These are phyloP conservation scores for Arctocebus calabarensis DNA, from an alignment of 2,797 vertebrate genomes.

Conservation along the genomic window DNA sequence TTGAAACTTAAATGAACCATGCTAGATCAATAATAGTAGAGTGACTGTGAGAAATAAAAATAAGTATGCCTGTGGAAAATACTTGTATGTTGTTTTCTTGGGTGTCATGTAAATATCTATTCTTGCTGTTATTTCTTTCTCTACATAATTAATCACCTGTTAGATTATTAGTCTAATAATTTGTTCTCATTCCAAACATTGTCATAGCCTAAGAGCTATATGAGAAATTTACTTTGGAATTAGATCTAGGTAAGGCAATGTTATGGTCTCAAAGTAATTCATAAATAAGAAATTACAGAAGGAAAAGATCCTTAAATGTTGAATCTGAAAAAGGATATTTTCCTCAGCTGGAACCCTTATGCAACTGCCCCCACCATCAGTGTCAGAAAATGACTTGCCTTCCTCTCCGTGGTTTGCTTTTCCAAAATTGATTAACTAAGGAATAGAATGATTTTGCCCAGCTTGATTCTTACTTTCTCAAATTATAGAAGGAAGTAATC, in stretches of 20 bases:
- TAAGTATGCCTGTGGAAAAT: background rate
- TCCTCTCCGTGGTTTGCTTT: background rate
- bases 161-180: background rate
- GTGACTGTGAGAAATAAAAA: background rate
- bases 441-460: background rate
- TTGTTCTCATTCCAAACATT: background rate
- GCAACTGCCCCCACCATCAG: background rate
- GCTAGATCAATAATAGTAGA: background rate
- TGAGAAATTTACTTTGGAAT: background rate
- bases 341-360: background rate
- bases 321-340: background rate
- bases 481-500: conserved; percentile 9
- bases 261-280: background rate
- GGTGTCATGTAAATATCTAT: background rate
- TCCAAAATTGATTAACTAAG: background rate
- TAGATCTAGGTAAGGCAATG: background rate
- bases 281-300: background rate
- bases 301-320: background rate
- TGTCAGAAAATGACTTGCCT: background rate
- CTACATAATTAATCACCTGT: background rate
- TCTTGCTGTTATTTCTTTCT: background rate
- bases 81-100: background rate
- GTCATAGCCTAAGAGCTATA: background rate
- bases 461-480: background rate
- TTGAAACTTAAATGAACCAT: background rate